phyloP scores from a whole-genome alignment of 2,888 invertebrate species.

The Crematogaster levior region DNA sequence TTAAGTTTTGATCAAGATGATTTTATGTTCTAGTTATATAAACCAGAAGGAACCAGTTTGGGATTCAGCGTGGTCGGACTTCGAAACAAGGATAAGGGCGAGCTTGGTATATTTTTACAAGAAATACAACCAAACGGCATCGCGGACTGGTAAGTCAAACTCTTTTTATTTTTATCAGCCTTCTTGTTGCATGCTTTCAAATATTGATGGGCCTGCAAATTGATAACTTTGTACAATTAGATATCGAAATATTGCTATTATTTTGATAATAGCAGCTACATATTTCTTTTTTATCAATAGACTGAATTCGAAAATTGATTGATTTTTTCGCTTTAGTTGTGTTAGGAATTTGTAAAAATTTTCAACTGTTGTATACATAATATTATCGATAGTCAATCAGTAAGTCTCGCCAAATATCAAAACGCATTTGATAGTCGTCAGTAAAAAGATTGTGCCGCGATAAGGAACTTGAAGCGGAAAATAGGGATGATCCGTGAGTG shows the following conservation, averaged over 20 bases:
- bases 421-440: conserved; percentile 41
- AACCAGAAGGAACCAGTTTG: conserved; percentile 89
- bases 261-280: background rate
- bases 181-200: conserved; percentile 31
- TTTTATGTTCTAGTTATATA: conserved; percentile 85
- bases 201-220: background rate
- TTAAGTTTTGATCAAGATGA: background rate
- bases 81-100: conserved; percentile 88
- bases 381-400: background rate
- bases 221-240: background rate
- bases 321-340: conserved; percentile 4
- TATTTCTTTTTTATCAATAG: background rate
- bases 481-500: conserved; percentile 17
- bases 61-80: conserved; percentile 91
- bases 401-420: conserved; percentile 46
- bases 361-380: background rate
- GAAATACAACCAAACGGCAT: conserved; percentile 89
- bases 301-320: background rate
- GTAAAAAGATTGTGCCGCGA: conserved; percentile 42
- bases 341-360: background rate
- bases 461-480: conserved; percentile 25
- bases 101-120: conserved; percentile 89
- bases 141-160: conserved; percentile 88
- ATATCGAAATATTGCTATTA: background rate
- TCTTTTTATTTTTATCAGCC: background rate